Base-by-base conservation (phyloP, 1,140 invertebrate species). In the Drosophila varians region DNA sequence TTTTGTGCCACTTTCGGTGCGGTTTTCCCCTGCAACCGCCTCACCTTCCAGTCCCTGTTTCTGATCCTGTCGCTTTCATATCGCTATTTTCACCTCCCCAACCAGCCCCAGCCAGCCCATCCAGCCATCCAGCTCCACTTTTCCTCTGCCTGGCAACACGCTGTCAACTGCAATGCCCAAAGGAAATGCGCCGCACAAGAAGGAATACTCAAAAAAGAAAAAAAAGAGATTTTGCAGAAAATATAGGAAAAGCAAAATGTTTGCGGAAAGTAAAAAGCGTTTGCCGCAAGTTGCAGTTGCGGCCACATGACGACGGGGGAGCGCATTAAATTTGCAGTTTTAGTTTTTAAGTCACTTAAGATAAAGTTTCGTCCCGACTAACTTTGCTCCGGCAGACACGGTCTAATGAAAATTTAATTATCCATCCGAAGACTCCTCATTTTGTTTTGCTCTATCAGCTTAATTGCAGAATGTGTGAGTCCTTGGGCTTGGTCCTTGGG, bases 111-210 rank as follows among this genome's bases (percentile, higher is more conserved):
- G 1, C 26, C 26, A 28, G 28, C 1, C 9, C 36, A 38, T 7
- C 36, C n/a, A 38, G n/a, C 36, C n/a, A 38, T 16, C 12, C 38
- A 16, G 8, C 16, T n/a, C 38, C 38, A 18, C 6, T 43, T 43
- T 47, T 47, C 42, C 54, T 48, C 14, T 65, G 54, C 61, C 34
- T 70, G 58, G 66, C 74, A 77, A 77, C 57, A 74, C 56, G 76
- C 80, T 84, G 80, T 84, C 80, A 84, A 82, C 80, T 87, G 82
- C 80, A 84, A 84, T 82, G 77, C 82, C 82, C 82, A 87, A 74
- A 82, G 80, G 80, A 86, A 82, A 86, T 87, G 77, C 80, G 82
- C 66, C 68, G 77, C 74, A 86, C 64, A 65, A 66, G 69, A 55
- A 58, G 19, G 42, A 48, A 47, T 42, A 42, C 38, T 42, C 12